Evolutionary conservation across 2,113 vertebrate genomes (phyloP).

Genomic region (Cinclus mexicanus): DNA sequence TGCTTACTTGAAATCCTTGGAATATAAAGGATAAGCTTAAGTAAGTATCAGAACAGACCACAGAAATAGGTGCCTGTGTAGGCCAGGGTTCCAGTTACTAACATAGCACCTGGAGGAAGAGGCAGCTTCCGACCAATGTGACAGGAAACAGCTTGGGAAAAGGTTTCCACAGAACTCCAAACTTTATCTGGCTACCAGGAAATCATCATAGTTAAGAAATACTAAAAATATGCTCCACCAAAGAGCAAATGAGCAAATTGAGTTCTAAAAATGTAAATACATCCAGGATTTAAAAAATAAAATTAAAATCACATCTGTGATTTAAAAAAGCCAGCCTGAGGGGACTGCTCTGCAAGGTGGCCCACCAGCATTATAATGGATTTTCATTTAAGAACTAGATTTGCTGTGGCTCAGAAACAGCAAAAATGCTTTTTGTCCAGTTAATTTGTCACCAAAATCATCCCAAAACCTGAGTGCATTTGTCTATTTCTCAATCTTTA

Average conservation of each 20-base stretch:
- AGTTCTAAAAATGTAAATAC: background rate
- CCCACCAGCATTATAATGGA: background rate
- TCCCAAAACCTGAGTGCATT: background rate
- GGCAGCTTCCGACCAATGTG: background rate
- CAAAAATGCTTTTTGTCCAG: background rate
- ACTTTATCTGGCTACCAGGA: slow-evolving; percentile 17
- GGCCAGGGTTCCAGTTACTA: background rate
- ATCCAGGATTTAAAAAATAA: background rate
- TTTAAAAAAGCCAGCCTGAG: background rate
- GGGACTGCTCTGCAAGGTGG: background rate
- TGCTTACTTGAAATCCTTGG: background rate
- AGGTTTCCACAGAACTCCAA: background rate
- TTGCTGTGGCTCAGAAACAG: background rate
- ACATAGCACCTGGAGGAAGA: slow-evolving; percentile 41
- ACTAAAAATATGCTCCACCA: background rate
- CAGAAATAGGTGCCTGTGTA: background rate
- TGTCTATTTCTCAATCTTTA: background rate
- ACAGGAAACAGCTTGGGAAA: slow-evolving; percentile 56
- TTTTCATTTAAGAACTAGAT: background rate
- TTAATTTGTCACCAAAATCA: background rate
- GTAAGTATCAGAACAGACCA: background rate
- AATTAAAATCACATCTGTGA: background rate
- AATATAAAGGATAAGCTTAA: background rate
- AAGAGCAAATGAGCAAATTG: background rate
- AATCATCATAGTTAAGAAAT: background rate